Evolutionary conservation across 2,113 vertebrate genomes (phyloP).

Genomic region (Mastomys natalensis): DNA sequence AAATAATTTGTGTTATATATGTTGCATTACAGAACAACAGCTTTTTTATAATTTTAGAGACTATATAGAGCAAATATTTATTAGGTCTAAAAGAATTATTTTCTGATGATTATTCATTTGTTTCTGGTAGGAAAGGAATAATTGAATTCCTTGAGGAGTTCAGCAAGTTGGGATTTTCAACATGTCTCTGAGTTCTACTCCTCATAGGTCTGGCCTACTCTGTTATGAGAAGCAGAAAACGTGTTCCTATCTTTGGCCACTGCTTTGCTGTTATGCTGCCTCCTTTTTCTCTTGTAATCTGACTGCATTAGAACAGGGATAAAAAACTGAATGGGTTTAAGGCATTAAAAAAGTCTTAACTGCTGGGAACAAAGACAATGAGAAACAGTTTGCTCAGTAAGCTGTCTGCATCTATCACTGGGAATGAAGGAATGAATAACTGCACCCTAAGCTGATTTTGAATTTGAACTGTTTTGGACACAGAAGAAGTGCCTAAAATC

Average conservation of each 20-base stretch:
- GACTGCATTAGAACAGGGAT: not conserved
- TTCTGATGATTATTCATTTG: slow-evolving; percentile 21
- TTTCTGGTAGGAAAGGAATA: not conserved
- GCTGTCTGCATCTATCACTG: not conserved
- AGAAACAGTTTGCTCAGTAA: not conserved
- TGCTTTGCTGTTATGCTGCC: not conserved
- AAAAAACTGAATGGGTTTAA: slow-evolving; percentile 36
- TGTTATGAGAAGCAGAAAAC: not conserved
- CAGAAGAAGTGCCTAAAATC: slow-evolving; percentile 21
- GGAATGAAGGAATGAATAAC: not conserved
- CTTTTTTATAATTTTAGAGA: not conserved
- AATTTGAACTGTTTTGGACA: not conserved
- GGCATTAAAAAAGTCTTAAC: slow-evolving; percentile 28
- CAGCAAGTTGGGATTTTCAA: not conserved
- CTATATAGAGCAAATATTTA: not conserved
- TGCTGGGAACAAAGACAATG: not conserved
- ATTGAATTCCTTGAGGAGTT: not conserved
- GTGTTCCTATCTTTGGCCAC: not conserved
- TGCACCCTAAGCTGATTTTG: not conserved
- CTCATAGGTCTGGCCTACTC: not conserved
- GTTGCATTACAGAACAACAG: not conserved
- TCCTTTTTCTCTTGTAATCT: not conserved
- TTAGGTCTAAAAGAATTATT: not conserved
- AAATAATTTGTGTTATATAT: not conserved
- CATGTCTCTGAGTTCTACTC: not conserved